These are phyloP conservation scores for Pecten maximus DNA, from an alignment of 2,888 invertebrate species.

Conservation along the genomic window DNA sequence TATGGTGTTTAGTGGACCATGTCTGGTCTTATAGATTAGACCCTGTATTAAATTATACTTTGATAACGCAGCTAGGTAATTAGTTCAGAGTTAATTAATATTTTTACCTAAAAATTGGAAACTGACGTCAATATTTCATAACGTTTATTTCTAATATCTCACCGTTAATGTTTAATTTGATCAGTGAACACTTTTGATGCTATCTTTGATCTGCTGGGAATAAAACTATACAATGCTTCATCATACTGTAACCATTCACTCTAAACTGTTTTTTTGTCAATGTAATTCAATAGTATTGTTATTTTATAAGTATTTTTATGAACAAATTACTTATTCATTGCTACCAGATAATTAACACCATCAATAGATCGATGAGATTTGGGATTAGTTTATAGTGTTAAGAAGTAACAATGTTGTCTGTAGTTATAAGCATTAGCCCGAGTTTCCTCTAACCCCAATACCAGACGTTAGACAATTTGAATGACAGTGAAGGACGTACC, in stretches of 20 bases:
- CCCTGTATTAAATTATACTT: no score
- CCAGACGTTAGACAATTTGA: no score
- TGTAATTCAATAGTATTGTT: neutral
- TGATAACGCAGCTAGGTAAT: no score
- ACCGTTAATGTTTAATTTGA: neutral
- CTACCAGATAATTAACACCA: neutral
- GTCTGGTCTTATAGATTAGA: no score
- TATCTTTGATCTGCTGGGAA: neutral
- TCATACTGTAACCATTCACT: neutral
- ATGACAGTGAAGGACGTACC: no score
- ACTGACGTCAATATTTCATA: slow-evolving; percentile 2
- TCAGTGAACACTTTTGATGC: neutral
- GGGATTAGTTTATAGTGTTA: no score
- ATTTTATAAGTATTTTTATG: neutral
- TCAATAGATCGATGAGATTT: neutral
- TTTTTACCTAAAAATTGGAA: neutral
- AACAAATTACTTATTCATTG: neutral
- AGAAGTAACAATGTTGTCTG: no score
- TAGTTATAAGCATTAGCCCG: no score
- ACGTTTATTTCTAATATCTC: neutral
- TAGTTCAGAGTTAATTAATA: no score
- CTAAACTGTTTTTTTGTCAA: neutral
- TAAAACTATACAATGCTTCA: neutral
- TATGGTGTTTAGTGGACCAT: no score
- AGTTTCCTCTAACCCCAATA: no score